These are phyloP conservation scores for Cordilura impudica DNA, from an alignment of 2,888 invertebrate species.

Conservation along the genomic window DNA sequence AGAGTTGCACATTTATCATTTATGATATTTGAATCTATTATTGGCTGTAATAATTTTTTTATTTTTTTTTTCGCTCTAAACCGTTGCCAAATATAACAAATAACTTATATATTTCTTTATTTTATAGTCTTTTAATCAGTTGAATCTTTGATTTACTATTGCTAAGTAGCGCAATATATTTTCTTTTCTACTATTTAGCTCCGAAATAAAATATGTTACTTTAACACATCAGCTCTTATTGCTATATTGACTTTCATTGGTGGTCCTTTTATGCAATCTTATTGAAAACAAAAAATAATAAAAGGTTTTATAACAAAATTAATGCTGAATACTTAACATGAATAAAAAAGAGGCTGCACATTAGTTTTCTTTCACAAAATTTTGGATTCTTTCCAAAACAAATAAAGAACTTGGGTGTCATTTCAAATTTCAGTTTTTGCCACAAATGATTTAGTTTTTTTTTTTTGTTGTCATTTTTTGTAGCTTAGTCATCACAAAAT, in stretches of 20 bases:
- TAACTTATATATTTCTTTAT: neutral
- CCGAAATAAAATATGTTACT: neutral
- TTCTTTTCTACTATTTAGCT: neutral
- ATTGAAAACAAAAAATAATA: neutral
- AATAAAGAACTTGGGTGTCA: constrained; percentile 60
- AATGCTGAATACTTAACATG: neutral
- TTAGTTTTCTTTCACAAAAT: neutral
- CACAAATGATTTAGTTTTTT: neutral
- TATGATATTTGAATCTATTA: too few relatives aligned
- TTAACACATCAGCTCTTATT: neutral
- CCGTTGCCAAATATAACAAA: neutral
- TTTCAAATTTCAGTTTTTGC: constrained; percentile 13
- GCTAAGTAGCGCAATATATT: neutral
- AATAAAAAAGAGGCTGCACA: neutral
- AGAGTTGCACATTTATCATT: too few relatives aligned
- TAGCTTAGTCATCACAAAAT: constrained; percentile 62
- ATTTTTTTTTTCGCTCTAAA: neutral
- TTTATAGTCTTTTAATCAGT: too few relatives aligned
- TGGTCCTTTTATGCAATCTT: neutral
- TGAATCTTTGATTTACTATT: neutral
- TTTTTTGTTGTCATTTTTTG: constrained; percentile 16
- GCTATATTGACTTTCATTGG: neutral
- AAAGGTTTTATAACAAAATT: neutral
- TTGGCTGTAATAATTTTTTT: too few relatives aligned
- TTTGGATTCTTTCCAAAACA: constrained; percentile 59